Conservation (phyloP, 2,113 vertebrate species). For the Notechis scutatus region DNA sequence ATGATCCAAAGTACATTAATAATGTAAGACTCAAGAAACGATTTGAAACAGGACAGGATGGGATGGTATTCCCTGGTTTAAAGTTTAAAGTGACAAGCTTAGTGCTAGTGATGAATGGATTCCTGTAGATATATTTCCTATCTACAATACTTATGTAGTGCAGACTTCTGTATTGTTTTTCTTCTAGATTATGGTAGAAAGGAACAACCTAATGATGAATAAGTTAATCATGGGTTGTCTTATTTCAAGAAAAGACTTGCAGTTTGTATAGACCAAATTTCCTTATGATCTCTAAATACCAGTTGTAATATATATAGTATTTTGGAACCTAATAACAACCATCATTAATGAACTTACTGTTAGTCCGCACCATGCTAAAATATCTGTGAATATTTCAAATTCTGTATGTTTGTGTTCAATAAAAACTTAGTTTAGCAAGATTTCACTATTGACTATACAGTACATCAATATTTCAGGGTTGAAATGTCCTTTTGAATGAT, state of each 20-base stretch:
- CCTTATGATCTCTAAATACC: conserved; percentile 6
- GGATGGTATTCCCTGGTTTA: conserved; percentile 76
- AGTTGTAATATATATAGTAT: conserved; percentile 27
- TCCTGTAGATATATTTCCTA: conserved; percentile 58
- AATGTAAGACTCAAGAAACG: conserved; percentile 63
- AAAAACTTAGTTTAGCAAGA: conserved; percentile 47
- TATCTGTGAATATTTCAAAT: conserved; percentile 36
- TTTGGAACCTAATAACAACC: conserved; percentile 20
- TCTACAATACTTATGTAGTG: conserved; percentile 64
- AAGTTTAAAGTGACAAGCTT: conserved; percentile 81
- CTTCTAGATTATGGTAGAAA: conserved; percentile 45
- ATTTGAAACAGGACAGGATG: conserved; percentile 60
- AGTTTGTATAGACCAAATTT: conserved; percentile 17
- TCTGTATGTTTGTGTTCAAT: neutral
- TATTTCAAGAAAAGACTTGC: conserved; percentile 40
- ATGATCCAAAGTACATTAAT: conserved; percentile 70
- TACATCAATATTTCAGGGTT: conserved; percentile 37
- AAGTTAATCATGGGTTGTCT: conserved; percentile 13
- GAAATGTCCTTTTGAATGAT: conserved; percentile 21
- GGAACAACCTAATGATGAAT: conserved; percentile 17
- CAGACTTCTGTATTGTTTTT: conserved; percentile 52
- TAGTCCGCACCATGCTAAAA: conserved; percentile 13
- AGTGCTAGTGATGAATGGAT: conserved; percentile 70
- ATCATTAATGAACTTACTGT: conserved; percentile 28
- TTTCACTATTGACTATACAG: conserved; percentile 59